Percentiles rank a stretch among this genome's conserved stretches.
phyloP scores from a whole-genome alignment of 2,888 invertebrate species.

The Eueremaeus valkanovi region DNA sequence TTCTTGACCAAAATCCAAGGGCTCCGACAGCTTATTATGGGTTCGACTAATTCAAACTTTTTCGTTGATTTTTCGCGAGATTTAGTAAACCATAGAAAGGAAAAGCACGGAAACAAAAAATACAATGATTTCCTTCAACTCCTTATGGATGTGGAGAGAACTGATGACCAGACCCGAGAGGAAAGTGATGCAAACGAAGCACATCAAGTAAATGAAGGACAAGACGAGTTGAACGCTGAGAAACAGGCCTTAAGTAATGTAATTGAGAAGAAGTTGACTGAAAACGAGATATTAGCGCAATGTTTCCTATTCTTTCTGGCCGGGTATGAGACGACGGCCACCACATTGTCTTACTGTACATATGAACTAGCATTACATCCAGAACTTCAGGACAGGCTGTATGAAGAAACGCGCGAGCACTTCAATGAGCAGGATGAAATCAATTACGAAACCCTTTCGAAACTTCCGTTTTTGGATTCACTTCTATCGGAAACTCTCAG shows the following conservation, averaged over 20 bases:
- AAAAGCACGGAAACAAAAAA: conserved; percentile 28
- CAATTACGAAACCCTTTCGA: conserved; percentile 1
- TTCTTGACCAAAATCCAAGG: background rate
- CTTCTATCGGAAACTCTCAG: conserved; percentile 35
- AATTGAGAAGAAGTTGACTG: conserved; percentile 10
- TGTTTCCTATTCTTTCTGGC: conserved; percentile 40
- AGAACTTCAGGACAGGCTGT: conserved; percentile 35
- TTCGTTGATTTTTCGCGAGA: background rate
- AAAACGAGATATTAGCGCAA: conserved; percentile 40
- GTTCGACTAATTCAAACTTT: background rate
- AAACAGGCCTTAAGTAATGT: background rate
- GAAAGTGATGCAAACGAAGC: conserved; percentile 17
- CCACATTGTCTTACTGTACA: conserved; percentile 20
- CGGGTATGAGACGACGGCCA: conserved; percentile 41
- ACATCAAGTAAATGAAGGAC: conserved; percentile 22
- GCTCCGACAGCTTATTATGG: background rate
- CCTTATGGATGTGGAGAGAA: conserved; percentile 31
- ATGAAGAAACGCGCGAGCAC: conserved; percentile 2
- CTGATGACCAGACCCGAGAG: background rate
- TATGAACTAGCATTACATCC: conserved; percentile 35
- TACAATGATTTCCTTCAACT: conserved; percentile 37
- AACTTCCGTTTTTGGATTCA: conserved; percentile 28
- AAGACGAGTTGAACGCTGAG: background rate
- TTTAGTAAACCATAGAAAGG: background rate
- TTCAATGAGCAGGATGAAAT: background rate